Evolutionary conservation across 2,888 invertebrate genomes (phyloP).

Genomic region (Pterostichus madidus): DNA sequence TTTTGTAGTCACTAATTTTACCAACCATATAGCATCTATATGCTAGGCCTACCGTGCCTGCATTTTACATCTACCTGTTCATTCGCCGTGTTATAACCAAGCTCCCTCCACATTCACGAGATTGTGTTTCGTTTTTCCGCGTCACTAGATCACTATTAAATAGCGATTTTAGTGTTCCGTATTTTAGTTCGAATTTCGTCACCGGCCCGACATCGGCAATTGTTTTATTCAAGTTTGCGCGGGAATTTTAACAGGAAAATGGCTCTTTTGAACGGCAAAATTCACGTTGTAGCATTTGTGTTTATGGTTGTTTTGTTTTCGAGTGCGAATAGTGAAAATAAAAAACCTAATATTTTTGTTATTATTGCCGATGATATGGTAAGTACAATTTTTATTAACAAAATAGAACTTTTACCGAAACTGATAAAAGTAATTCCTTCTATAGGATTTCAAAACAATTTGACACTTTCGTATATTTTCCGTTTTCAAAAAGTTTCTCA

Average conservation of each 20-base stretch:
- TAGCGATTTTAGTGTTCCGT: conserved; percentile 39
- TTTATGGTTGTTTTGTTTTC: conserved; percentile 12
- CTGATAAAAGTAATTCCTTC: too few relatives aligned
- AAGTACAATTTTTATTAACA: conserved; percentile 72
- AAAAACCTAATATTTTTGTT: conserved; percentile 84
- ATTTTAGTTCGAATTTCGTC: conserved; percentile 24
- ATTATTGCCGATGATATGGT: conserved; percentile 92
- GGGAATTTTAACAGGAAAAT: conserved; percentile 18
- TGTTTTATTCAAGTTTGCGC: conserved; percentile 15
- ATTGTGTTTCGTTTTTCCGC: conserved; percentile 60
- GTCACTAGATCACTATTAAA: conserved; percentile 58
- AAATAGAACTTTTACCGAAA: background rate
- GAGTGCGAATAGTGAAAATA: conserved; percentile 1
- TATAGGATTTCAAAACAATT: too few relatives aligned
- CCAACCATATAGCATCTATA: background rate
- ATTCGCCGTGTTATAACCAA: background rate
- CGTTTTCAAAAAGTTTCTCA: too few relatives aligned
- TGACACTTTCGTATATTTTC: too few relatives aligned
- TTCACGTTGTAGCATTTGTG: background rate
- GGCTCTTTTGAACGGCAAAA: background rate
- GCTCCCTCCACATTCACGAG: conserved; percentile 14
- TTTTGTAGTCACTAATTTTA: too few relatives aligned
- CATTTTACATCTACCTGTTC: conserved; percentile 25
- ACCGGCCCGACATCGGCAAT: background rate
- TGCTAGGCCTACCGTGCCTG: background rate